Evolutionary conservation across 2,113 vertebrate species (phyloP), one percentile per base, ranked within the genome.

Genomic region (Dicrurus megarhynchus): DNA sequence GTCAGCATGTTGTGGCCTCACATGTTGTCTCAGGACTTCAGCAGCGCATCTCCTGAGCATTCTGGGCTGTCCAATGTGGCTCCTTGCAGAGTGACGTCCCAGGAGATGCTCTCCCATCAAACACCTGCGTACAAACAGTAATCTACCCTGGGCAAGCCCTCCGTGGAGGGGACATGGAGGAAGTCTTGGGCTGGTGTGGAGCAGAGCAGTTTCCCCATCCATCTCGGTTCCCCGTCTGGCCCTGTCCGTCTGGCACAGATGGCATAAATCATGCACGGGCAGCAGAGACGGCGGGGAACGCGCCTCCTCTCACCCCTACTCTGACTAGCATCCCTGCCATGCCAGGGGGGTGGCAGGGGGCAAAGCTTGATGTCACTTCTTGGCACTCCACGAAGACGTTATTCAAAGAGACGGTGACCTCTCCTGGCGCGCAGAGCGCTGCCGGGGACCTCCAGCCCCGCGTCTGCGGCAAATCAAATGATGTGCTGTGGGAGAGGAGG

Each of bases 281-380:
- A 88, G 82, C 64, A 49, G 90, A 92, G 90, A 59, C 8, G 11
- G 93, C 24, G 35, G 53, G 91, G 79, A 93, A 90, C 3, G 22
- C 4, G 3, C 79, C 92, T 89, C 90, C 79, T 56, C 16, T 84
- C 74, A 90, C 87, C 96, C 68, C 60, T 39, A 5, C 78, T 74
- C 71, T 84, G 78, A 53, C 52, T 37, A 57, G 73, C 44, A 0
- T 92, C 75, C 84, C 35, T 20, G 47, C 14, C 52, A 71, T 93
- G 74, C 74, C 49, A 33, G 49, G n/a, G 64, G 78, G 84, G 44
- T 56, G 52, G 76, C 89, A 91, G 64, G 83, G 95, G 95, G 89
- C 93, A 92, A 74, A 91, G 89, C 95, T 53, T 91, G 91, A 94
- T 96, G 93, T 95, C 92, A 95, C 91, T 94, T 82, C 68, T 89